A percentile compares a stretch with the other conserved stretches of the same genome.
Conservation (phyloP, 1,140 invertebrate species). For the Drosophila lacteicornis region DNA sequence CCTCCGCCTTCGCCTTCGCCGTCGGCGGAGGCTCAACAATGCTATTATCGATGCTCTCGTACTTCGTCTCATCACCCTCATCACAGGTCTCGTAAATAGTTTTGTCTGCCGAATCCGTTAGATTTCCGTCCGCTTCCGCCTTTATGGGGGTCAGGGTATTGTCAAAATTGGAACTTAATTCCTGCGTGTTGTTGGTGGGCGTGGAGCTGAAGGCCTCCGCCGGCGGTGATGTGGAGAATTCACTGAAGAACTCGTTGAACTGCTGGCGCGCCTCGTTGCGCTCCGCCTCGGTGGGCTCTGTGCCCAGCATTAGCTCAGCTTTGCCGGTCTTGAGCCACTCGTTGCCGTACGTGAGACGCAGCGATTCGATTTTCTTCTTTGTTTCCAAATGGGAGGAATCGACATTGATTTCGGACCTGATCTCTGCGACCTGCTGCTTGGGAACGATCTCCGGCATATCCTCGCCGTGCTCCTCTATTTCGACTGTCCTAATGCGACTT, state of each 20-base stretch:
- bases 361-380: constrained; percentile 87
- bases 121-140: constrained; percentile 4
- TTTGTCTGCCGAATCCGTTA: constrained; percentile 5
- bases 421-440: background rate
- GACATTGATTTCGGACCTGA: background rate
- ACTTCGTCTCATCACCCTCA: constrained; percentile 42
- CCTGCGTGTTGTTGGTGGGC: constrained; percentile 30
- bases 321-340: constrained; percentile 87
- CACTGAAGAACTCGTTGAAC: constrained; percentile 71
- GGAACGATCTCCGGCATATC: background rate
- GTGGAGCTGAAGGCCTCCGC: constrained; percentile 49
- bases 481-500: constrained; percentile 72
- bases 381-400: constrained; percentile 86
- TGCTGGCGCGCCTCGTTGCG: constrained; percentile 52
- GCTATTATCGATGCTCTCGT: constrained; percentile 42
- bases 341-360: constrained; percentile 87
- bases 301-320: constrained; percentile 86
- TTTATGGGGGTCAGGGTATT: constrained; percentile 54
- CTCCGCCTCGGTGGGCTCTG: constrained; percentile 49
- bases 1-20: background rate
- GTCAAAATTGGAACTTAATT: constrained; percentile 13
- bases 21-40: background rate
- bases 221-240: constrained; percentile 27
- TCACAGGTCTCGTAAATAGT: constrained; percentile 68
- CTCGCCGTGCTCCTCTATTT: constrained; percentile 50